Base-by-base conservation (phyloP, 2,888 invertebrate species). In the Agrochola litura region DNA sequence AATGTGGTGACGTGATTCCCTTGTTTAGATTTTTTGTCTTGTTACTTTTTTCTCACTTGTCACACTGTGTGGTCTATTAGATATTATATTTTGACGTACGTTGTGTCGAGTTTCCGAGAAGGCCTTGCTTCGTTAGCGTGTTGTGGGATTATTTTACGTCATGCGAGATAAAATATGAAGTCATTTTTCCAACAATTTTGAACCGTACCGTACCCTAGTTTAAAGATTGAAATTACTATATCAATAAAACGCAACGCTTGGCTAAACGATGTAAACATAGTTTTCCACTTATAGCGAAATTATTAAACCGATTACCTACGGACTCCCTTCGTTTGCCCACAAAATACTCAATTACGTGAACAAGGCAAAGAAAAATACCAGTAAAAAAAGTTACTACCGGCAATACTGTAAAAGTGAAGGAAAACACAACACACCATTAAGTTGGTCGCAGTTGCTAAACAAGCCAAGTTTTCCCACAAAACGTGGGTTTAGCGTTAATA, bases 391-490 rank as follows among this genome's bases (percentile, higher is more conserved):
- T 30, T 87, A 84, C 89, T 85, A 89, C 88, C 88, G 87, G 87
- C 91, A 92, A 92, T 93, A 92, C 90, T 92, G 92, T 92, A 89
- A 91, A 91, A 85, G 89, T 85, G 90, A 91, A 94, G 90, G 93
- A 93, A 93, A 92, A 93, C 91, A 90, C 81, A 93, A 92, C 92
- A 91, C 87, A 89, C 90, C 87, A 93, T 95, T 94, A 93, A 90
- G 89, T 83, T 75, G 80, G 83, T 86, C 88, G 90, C 96, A 96
- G 93, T 95, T 96, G 96, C 89, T 94, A 95, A 95, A 95, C 95
- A 94, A 94, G 94, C 92, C 79, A 91, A 92, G 89, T 93, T 94
- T 96, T 96, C 96, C 96, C 96, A 96, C 94, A 95, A 93, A 94
- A 91, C 91, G 91, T 91, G 92, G 91, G 88, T 93, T 94, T 92